A percentile compares a stretch with the other conserved stretches of the same genome.
phyloP scores from a whole-genome alignment of 2,113 vertebrate species.

The Excalfactoria chinensis region DNA sequence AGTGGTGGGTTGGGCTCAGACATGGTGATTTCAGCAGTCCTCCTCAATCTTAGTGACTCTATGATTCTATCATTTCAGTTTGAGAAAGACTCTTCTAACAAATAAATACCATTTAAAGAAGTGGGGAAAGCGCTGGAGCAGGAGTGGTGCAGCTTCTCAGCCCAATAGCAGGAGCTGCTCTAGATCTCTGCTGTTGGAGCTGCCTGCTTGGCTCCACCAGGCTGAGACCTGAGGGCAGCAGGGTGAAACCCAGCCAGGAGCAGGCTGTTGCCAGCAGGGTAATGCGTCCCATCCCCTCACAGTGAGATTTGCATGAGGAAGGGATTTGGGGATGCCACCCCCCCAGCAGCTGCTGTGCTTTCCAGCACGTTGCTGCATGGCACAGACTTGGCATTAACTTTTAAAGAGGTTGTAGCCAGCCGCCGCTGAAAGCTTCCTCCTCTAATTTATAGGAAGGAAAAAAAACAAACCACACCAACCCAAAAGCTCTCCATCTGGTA shows the following conservation, averaged over 20 bases:
- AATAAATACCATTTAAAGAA: too few species aligned
- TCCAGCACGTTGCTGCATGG: slow-evolving; percentile 17
- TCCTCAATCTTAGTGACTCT: too few species aligned
- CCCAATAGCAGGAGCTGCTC: background rate
- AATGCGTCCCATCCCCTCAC: background rate
- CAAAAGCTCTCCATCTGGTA: slow-evolving; percentile 2
- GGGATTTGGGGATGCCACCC: background rate
- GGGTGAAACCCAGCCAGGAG: background rate
- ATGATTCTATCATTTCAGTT: too few species aligned
- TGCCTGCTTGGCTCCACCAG: rapidly evolving
- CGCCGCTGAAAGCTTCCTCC: slow-evolving; percentile 35
- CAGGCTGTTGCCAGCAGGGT: background rate
- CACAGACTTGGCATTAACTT: slow-evolving; percentile 55
- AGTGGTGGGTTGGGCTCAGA: too few species aligned
- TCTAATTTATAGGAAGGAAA: background rate
- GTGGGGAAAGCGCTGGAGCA: too few species aligned
- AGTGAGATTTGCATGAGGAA: background rate
- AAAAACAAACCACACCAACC: background rate
- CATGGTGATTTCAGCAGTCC: too few species aligned
- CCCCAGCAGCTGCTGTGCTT: background rate
- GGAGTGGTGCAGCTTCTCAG: background rate
- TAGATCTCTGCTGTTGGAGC: background rate
- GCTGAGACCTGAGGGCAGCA: background rate
- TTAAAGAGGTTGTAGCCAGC: slow-evolving; percentile 53
- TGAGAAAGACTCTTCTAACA: background rate